Conservation (phyloP, 2,797 vertebrate genomes). For the Chiloscyllium punctatum region DNA sequence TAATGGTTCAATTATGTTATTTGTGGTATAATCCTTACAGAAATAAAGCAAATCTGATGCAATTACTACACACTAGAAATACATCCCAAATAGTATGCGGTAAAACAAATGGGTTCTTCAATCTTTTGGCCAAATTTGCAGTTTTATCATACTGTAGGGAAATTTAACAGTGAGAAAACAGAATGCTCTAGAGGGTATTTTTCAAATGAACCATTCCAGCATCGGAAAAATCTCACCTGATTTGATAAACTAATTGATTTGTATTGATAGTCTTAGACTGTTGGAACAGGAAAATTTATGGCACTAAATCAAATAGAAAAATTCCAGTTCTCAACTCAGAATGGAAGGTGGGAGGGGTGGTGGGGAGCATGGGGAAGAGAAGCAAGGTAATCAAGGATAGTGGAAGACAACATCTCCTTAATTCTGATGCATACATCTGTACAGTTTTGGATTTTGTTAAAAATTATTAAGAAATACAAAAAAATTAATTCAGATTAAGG, state of each 20-base stretch:
- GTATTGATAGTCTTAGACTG: no score
- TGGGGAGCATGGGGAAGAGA: no score
- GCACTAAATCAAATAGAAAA: no score
- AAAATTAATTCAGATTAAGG: neutral
- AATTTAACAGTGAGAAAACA: neutral
- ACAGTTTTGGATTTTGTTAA: neutral
- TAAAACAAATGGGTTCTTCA: neutral
- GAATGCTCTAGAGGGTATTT: neutral
- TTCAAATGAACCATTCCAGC: neutral
- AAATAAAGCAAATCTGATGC: constrained; percentile 1
- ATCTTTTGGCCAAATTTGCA: neutral
- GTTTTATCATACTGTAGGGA: neutral
- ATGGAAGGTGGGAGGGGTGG: no score
- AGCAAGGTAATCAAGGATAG: neutral
- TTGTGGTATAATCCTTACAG: neutral
- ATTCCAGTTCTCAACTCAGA: no score
- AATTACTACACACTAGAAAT: neutral
- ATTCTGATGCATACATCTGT: neutral
- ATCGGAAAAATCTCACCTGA: neutral
- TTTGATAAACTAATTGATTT: neutral
- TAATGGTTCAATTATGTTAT: neutral
- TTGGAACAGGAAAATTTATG: no score
- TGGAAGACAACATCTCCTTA: neutral
- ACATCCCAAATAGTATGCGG: neutral
- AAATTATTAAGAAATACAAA: neutral